These are phyloP conservation scores for Neomorphus geoffroyi DNA, from an alignment of 2,797 vertebrate genomes.

Conservation along the genomic window DNA sequence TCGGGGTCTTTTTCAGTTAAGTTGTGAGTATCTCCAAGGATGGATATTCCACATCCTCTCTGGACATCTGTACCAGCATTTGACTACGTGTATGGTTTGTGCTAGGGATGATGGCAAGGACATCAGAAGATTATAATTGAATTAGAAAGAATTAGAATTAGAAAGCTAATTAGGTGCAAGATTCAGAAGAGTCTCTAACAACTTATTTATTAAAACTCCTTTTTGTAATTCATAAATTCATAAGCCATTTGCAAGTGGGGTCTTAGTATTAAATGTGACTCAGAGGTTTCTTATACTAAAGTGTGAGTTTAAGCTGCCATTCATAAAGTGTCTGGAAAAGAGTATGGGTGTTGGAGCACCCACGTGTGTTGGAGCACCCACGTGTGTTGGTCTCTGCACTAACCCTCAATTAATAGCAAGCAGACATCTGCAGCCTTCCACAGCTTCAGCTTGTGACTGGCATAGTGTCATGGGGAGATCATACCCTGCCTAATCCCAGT, in stretches of 20 bases:
- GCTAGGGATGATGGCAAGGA: neutral
- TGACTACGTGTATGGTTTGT: neutral
- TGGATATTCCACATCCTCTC: neutral
- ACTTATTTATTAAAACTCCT: neutral
- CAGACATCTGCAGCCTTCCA: slow-evolving; percentile 48
- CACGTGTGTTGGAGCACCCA: no score
- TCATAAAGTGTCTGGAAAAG: slow-evolving; percentile 14
- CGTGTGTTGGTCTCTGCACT: neutral
- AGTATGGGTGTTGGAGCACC: slow-evolving; percentile 11
- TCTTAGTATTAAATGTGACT: neutral
- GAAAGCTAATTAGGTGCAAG: neutral
- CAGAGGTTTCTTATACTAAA: neutral
- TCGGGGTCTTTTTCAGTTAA: neutral
- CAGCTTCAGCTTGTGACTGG: slow-evolving; percentile 32
- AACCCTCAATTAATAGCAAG: slow-evolving; percentile 25
- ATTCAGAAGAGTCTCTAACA: neutral
- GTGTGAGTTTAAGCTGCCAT: slow-evolving; percentile 5
- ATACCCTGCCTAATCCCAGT: neutral
- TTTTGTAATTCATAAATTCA: neutral
- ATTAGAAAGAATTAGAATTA: slow-evolving; percentile 1
- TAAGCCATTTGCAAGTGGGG: neutral
- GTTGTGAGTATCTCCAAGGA: neutral
- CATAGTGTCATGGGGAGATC: neutral
- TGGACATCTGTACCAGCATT: neutral
- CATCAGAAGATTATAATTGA: neutral